Conservation (phyloP, 2,113 vertebrate species). For the Lagopus muta region DNA sequence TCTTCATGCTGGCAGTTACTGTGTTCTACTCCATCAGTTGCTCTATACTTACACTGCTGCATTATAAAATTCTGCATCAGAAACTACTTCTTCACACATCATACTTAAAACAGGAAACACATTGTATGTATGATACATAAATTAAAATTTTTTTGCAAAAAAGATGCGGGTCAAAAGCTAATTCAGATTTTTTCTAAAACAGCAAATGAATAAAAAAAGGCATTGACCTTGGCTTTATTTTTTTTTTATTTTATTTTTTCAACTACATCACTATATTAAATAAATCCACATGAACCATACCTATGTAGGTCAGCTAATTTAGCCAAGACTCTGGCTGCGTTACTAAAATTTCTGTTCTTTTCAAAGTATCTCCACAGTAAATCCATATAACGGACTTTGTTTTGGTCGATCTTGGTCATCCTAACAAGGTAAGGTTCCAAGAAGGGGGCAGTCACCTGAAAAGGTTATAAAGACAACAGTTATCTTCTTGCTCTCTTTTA, state of each 20-base stretch:
- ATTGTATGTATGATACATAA: neutral
- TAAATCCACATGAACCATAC: constrained; percentile 65
- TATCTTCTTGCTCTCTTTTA: neutral
- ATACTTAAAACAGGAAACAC: neutral
- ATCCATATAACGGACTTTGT: constrained; percentile 96
- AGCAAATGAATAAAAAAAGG: neutral
- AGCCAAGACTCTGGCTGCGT: constrained; percentile 91
- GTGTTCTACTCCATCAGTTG: neutral
- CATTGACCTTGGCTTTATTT: neutral
- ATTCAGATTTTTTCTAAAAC: neutral
- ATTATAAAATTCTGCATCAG: neutral
- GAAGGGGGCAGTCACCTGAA: constrained; percentile 92
- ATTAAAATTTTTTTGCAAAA: neutral
- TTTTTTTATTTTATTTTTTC: neutral
- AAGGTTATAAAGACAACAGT: neutral
- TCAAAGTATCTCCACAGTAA: constrained; percentile 97
- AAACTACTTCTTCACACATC: neutral
- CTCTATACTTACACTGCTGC: neutral
- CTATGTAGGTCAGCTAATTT: constrained; percentile 94
- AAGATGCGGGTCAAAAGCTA: neutral
- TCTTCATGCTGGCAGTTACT: neutral
- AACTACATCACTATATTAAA: neutral
- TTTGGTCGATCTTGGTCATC: constrained; percentile 96
- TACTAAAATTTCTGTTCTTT: constrained; percentile 94
- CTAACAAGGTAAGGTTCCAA: constrained; percentile 94